Base-by-base conservation (phyloP, 2,797 vertebrate genomes). In the Eurystomus glaucurus region DNA sequence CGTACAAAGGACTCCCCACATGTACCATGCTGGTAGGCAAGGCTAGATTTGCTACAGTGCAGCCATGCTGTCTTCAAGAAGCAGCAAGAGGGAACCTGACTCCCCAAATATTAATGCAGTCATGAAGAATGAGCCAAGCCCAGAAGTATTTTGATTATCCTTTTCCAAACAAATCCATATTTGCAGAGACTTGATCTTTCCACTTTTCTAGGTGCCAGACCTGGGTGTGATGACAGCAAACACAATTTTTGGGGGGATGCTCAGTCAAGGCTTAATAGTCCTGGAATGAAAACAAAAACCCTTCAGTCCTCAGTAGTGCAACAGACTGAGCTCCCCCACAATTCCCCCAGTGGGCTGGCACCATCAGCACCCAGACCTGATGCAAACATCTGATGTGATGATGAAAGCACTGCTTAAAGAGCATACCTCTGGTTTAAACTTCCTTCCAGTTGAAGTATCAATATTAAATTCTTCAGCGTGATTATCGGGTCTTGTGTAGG, bases 301-400 rank as follows among this genome's bases (percentile, higher is more conserved):
- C 11, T 77, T 50, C 12, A 28, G 21, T 37, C 26, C 45, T 78
- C 50, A 41, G 48, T 22, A 55, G 45, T 0, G 1, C 41, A 23
- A 31, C 4, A 46, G 28, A 19, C 26, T 45, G 41, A 57, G 35
- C 23, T 65, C 16, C 26, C 19, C 15, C 20, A 6, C 10, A 48
- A 1, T 13, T 62, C n/a, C 26, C 37, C 29, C 33, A 17, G 0
- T 6, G 31, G 35, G 21, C 2, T 11, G 37, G 31, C 18, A 68
- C 31, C 41, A 70, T 18, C 1, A 2, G 21, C 21, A 41, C 28
- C 6, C 9, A 33, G n/a, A 25, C 21, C 26, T 21, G 33, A 35
- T 23, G 16, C 17, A 43, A 55, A 41, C 25, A 22, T 25, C 41
- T 60, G 57, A 33, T 22, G 43, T 20, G 25, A 68, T 26, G 46